Evolutionary conservation across 2,113 vertebrate genomes (phyloP).

Genomic region (Thalassoma bifasciatum): DNA sequence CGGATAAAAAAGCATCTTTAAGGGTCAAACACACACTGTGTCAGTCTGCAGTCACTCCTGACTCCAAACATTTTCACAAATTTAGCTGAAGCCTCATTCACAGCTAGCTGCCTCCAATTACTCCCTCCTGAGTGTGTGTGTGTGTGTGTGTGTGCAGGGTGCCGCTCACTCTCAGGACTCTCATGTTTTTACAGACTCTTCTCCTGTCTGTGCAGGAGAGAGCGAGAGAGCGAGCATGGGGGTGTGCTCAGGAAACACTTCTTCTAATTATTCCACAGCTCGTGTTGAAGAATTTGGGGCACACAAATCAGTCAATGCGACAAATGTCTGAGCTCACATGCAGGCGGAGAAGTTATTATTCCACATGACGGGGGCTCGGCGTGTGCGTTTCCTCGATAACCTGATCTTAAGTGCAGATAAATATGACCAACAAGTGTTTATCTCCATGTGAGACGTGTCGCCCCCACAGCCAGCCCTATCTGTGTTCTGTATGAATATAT

Average conservation of each 20-base stretch:
- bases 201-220: slow-evolving; percentile 28
- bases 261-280: slow-evolving; percentile 50
- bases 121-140: too few species aligned
- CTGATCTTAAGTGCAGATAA: slow-evolving; percentile 10
- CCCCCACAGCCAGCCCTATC: background rate
- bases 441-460: slow-evolving; percentile 2
- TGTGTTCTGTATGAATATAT: slow-evolving; percentile 12
- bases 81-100: slow-evolving; percentile 28
- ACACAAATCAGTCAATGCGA: slow-evolving; percentile 46
- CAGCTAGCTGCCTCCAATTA: slow-evolving; percentile 32
- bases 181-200: background rate
- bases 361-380: slow-evolving; percentile 11
- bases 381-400: slow-evolving; percentile 16
- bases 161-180: slow-evolving; percentile 9
- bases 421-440: slow-evolving; percentile 3
- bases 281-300: slow-evolving; percentile 5
- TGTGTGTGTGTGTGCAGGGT: slow-evolving; percentile 6
- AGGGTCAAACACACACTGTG: slow-evolving; percentile 2
- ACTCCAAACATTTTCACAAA: slow-evolving; percentile 40
- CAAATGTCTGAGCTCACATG: slow-evolving; percentile 22
- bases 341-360: slow-evolving; percentile 10
- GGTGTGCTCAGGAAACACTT: slow-evolving; percentile 38
- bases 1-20: slow-evolving; percentile 9
- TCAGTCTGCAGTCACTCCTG: slow-evolving; percentile 48
- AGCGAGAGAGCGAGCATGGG: slow-evolving; percentile 6